Evolutionary conservation across 2,113 vertebrate species (phyloP), one percentile per base, ranked within the genome.

Genomic region (Pipra filicauda): DNA sequence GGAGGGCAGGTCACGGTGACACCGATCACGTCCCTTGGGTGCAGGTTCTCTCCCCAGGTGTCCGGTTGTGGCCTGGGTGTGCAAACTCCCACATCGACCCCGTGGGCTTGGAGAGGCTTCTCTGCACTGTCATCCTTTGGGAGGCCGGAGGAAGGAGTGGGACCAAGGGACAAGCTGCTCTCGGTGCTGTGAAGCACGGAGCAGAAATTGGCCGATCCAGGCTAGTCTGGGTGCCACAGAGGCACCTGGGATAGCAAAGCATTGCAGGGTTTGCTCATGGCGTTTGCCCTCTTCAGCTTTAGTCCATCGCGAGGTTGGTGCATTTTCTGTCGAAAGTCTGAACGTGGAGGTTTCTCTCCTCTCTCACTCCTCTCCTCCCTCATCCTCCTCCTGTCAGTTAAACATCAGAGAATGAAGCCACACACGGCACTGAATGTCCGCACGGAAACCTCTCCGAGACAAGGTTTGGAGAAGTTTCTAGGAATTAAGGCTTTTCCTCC

Each of bases 1-100:
- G 76, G 65, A 87, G 89, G 48, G 82, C 82, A 95, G 96, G 97
- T 96, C 97, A 78, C 0, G 35, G 92, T 86, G 97, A 97, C 97
- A 96, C 86, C 2, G 23, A 48, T 51, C 93, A 59, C 33, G 8
- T 55, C 78, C 67, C 43, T 48, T 20, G 70, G 84, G 62, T 64
- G 64, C 54, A 15, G 70, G 8, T 76, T 91, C 73, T 65, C 31
- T 67, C 9, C n/a, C 41, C 1, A 1, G 57, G 21, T 67, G 51
- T 51, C 24, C 43, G 37, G 5, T 6, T 39, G 55, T 43, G 76
- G 48, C 74, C 52, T 33, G 9, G 62, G 15, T 49, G 55, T 11
- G 5, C 62, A 15, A 33, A 9, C 39, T 76, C 4, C 0, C 27
- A 57, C 2, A 1, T 26, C 5, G 11, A 28, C 35, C 30, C 31